Base-by-base conservation (phyloP, 30 jellyfish, hydroid and myxozoan genomes). In the Aurelia aurita complex sp. Pacific region DNA sequence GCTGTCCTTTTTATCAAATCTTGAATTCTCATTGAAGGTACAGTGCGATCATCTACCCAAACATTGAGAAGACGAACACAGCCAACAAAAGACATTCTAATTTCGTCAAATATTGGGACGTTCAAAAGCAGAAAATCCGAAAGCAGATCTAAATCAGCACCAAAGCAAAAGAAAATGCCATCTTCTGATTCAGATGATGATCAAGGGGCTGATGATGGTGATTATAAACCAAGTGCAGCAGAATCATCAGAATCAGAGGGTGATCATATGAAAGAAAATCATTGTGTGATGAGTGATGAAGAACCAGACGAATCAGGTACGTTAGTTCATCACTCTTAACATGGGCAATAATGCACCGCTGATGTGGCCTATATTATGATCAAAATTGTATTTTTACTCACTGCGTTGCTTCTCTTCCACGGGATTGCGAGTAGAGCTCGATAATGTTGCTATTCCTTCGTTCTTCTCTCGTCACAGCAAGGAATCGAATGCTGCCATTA, bases 221-320 rank as follows among this genome's bases (percentile, higher is more conserved):
- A 75, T 34, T 51, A 36, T 75, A 64, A 38, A 14, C 18, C 74
- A 75, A 51, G 74, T 23, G 35, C 76, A 43, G 15, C 73, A 23
- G 86, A 43, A 57, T 73, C 51, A 8, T n/a, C 16, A 1, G 84
- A 67, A 16, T 23, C 70, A 40, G 91, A 67, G 52, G 36, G 50
- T 53, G 85, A 74, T 18, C 57, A 14, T 11, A 76, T 51, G 16
- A 34, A 14, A 10, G 84, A 67, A 52, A 40, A 9, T 40, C 10
- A 40, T 40, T 40, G 52, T 40, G 52, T 40, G 52, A 40, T 3
- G 52, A 40, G 52, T 40, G 52, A 40, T 40, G 74, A n/a, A 19
- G 23, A 71, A 12, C 36, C 42, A 15, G 16, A 51, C 16, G 52
- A 55, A 54, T 35, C 65, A 52, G 46, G 75, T 50, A n/a, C 50